Percentiles rank a stretch among this genome's conserved stretches.
Evolutionary conservation across 2,888 invertebrate genomes (phyloP).

Genomic region (Gisinianus flammeolus): DNA sequence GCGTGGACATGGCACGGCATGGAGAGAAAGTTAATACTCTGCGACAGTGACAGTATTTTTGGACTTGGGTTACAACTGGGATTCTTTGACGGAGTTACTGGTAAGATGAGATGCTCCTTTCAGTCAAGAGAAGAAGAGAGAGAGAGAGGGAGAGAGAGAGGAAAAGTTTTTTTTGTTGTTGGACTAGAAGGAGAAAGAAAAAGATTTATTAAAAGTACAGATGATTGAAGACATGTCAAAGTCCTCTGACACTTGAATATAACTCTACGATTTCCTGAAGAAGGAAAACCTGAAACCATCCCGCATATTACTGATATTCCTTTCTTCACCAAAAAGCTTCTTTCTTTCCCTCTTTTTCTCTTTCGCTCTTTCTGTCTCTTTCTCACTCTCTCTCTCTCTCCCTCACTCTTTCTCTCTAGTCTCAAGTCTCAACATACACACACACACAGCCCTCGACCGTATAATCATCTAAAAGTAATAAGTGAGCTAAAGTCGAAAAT

Average conservation of each 20-base stretch:
- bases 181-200: conserved; percentile 23
- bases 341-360: not conserved
- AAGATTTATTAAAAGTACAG: conserved; percentile 48
- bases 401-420: not conserved
- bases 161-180: conserved; percentile 42
- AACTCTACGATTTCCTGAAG: conserved; percentile 26
- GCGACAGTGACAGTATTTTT: conserved; percentile 34
- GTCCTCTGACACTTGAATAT: conserved; percentile 43
- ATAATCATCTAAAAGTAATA: conserved; percentile 28
- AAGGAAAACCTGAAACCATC: conserved; percentile 6
- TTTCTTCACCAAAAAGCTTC: not conserved
- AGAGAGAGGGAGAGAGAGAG: not conserved
- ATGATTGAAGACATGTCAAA: conserved; percentile 48
- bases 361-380: not conserved
- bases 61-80: conserved; percentile 19
- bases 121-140: conserved; percentile 24
- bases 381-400: not conserved
- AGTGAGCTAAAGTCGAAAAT: conserved; percentile 16
- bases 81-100: not conserved
- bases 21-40: conserved; percentile 25
- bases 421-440: not conserved
- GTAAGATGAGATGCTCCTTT: conserved; percentile 31
- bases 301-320: not conserved
- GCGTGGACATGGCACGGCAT: not conserved
- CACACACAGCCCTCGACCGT: not conserved